These are phyloP conservation scores for Falco novaeseelandiae DNA, from an alignment of 2,797 vertebrate genomes.

Conservation along the genomic window DNA sequence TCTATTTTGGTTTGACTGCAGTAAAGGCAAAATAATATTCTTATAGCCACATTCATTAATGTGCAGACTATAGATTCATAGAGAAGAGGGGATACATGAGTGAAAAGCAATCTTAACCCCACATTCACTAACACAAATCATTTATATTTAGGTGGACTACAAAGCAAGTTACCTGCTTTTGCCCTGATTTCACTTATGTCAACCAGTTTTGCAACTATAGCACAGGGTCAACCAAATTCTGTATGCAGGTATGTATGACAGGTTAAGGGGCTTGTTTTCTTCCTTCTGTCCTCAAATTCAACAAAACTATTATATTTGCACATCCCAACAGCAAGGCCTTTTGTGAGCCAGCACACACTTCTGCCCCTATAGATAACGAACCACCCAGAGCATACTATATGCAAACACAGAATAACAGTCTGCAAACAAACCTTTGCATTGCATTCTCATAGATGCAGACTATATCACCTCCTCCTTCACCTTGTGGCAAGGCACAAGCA, in stretches of 20 bases:
- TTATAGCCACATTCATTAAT: not conserved
- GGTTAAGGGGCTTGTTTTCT: not conserved
- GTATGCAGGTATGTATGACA: not conserved
- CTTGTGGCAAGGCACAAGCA: not conserved
- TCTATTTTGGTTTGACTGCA: not conserved
- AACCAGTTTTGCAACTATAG: not conserved
- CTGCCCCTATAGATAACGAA: not conserved
- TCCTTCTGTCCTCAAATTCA: not conserved
- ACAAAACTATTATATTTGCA: not conserved
- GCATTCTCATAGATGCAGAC: not conserved
- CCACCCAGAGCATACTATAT: not conserved
- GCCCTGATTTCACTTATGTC: not conserved
- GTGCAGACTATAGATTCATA: not conserved
- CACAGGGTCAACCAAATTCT: not conserved
- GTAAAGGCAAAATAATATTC: not conserved
- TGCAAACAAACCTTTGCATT: not conserved
- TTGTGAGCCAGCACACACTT: not conserved
- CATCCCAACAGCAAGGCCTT: fast-evolving
- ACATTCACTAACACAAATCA: not conserved
- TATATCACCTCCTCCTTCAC: not conserved
- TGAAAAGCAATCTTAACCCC: not conserved
- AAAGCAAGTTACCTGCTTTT: not conserved
- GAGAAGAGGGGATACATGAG: not conserved
- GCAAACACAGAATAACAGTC: not conserved
- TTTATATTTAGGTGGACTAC: not conserved